A percentile compares a stretch with the other conserved stretches of the same genome.
Conservation (phyloP, 2,888 invertebrate species). For the Drosophila longiperda region DNA sequence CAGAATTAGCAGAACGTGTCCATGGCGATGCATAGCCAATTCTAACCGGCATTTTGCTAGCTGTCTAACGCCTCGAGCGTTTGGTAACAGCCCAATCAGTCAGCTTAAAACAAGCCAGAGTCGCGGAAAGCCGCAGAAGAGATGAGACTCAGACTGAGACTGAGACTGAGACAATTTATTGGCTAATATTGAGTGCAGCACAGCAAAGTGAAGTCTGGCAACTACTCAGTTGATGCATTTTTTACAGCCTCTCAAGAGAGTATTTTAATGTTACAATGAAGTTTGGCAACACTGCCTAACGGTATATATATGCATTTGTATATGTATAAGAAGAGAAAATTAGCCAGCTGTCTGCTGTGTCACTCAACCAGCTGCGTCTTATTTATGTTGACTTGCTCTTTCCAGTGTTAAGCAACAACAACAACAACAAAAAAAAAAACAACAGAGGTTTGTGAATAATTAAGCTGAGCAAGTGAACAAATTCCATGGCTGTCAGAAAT, state of each 20-base stretch:
- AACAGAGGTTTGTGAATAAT: background rate
- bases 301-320: background rate
- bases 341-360: constrained; percentile 23
- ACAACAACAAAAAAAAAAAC: background rate
- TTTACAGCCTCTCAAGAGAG: background rate
- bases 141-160: constrained; percentile 1
- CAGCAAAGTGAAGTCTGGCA: constrained; percentile 29
- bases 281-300: constrained; percentile 16
- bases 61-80: constrained; percentile 50
- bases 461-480: background rate
- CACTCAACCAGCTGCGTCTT: constrained; percentile 23
- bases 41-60: constrained; percentile 59
- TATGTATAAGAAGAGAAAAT: constrained; percentile 1
- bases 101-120: constrained; percentile 21
- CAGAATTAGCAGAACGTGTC: constrained; percentile 59
- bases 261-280: constrained; percentile 1
- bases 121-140: constrained; percentile 4
- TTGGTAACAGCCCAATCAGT: constrained; percentile 37
- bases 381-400: constrained; percentile 3
- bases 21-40: constrained; percentile 50
- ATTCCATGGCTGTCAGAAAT: background rate
- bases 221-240: background rate
- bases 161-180: constrained; percentile 16
- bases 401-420: background rate
- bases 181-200: constrained; percentile 13